A percentile compares a stretch with the other conserved stretches of the same genome.
phyloP scores from a whole-genome alignment of 1,140 invertebrate species.

The Schlechtendalia chinensis region DNA sequence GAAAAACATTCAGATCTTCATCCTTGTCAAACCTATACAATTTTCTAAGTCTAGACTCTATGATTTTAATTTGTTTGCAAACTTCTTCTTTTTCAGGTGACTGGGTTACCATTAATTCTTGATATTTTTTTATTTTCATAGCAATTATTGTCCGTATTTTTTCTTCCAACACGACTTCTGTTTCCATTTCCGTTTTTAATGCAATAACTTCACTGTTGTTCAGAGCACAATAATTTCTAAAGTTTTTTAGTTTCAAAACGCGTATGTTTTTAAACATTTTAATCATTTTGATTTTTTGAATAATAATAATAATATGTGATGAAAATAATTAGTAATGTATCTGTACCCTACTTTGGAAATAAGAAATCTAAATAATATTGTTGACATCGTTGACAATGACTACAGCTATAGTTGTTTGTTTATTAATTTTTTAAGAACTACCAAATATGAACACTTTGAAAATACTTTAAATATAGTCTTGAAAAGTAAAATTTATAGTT shows the following conservation, averaged over 20 bases:
- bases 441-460: too few relatives aligned
- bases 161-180: not conserved
- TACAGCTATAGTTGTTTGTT: too few relatives aligned
- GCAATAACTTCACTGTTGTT: not conserved
- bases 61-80: not conserved
- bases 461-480: too few relatives aligned
- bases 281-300: not conserved
- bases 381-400: too few relatives aligned
- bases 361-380: too few relatives aligned
- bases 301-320: too few relatives aligned
- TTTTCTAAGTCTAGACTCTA: not conserved
- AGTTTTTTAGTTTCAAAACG: not conserved
- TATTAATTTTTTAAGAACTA: too few relatives aligned
- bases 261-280: not conserved
- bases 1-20: slow-evolving; percentile 11
- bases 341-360: too few relatives aligned
- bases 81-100: not conserved
- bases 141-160: not conserved
- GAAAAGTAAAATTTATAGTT: too few relatives aligned
- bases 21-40: not conserved
- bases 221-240: not conserved
- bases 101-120: not conserved
- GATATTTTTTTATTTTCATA: slow-evolving; percentile 7
- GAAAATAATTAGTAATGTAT: too few relatives aligned
- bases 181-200: not conserved